Evolutionary conservation across 2,797 vertebrate species (phyloP), one percentile per base, ranked within the genome.

Genomic region (Scolopax bukidnonensis): DNA sequence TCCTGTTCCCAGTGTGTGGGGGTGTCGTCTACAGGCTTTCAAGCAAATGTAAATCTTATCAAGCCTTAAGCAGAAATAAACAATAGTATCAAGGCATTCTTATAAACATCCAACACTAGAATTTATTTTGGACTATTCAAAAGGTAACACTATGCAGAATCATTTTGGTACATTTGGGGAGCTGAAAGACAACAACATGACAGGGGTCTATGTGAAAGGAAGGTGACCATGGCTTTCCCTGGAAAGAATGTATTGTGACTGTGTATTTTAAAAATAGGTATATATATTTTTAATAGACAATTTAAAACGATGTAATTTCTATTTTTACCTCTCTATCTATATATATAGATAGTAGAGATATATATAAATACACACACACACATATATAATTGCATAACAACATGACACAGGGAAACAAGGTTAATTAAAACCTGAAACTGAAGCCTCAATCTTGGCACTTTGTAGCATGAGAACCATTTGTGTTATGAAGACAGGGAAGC

Each of bases 231-330:
- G 85, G 85, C 87, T 95, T 61, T 93, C 64, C 83, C 83, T 77
- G 90, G 90, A 95, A 96, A 95, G 92, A 95, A 95, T 82, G 88
- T 9, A 47, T n/a, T 54, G 69, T 93, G 90, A 96, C 76, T 43
- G 10, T 45, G 54, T 15, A 61, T 83, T 92, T 93, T 94, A 96
- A 97, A 96, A 96, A 94, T 92, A 96, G 84, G 64, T 43, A 57
- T 33, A 63, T 70, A 67, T 40, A 67, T 95, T 95, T 94, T 73
- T 38, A 96, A 96, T 65, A 51, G 23, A 93, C 84, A 65, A 67
- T 70, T 92, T 94, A 24, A 87, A 95, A 32, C 1, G 0, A 69
- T 69, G 77, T 45, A 65, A 89, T 84, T 88, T 78, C 86, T 95
- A 91, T 95, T 92, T 95, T 87, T 96, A 70, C 11, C 33, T 28